Evolutionary conservation across 64 coral and sea anemone genomes (phyloP), one percentile per base, ranked within the genome.

Genomic region (Trachythela sp.): DNA sequence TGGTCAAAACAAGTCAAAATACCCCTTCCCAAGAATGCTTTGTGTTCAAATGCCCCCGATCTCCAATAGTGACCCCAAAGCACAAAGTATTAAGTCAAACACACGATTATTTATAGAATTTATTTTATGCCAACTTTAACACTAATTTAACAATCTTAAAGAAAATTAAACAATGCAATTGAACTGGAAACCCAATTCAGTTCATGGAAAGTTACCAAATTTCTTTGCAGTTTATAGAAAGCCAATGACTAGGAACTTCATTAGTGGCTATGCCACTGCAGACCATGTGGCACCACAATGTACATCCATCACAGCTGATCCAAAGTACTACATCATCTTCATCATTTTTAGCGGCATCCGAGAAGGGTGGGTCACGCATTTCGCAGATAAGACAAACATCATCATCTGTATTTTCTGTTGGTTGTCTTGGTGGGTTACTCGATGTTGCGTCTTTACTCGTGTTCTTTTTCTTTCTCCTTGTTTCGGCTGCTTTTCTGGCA

Each of bases 401-500:
- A 29, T 80, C 37, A 15, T 80, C 75, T 35, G 34, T 37, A 80
- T 2, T 80, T 80, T 80, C 0, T 39, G 75, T 17, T 38, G 30
- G 18, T 17, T 38, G 8, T 11, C 13, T 10, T 80, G 30, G 15
- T 6, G 0, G n/a, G 24, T 72, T 26, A 31, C 11, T 9, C 9
- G 68, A 24, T 27, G 24, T n/a, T 27, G 24, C 11, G 26, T 72
- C 29, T 1, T 35, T 72, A 35, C 17, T 26, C 31, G 13, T 37
- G 4, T 13, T 8, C 6, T 80, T 80, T 38, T 80, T 80, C 34
- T 38, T 35, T 29, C 34, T 80, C 35, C 75, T 80, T 36, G 32
- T 80, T 80, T 80, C 75, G 9, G 75, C 75, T 80, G 75, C 75
- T 39, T 80, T 37, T 37, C 33, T 35, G 8, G 75, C 75, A 80